phyloP scores from a whole-genome alignment of 2,888 invertebrate species.

The Pammene fasciana region DNA sequence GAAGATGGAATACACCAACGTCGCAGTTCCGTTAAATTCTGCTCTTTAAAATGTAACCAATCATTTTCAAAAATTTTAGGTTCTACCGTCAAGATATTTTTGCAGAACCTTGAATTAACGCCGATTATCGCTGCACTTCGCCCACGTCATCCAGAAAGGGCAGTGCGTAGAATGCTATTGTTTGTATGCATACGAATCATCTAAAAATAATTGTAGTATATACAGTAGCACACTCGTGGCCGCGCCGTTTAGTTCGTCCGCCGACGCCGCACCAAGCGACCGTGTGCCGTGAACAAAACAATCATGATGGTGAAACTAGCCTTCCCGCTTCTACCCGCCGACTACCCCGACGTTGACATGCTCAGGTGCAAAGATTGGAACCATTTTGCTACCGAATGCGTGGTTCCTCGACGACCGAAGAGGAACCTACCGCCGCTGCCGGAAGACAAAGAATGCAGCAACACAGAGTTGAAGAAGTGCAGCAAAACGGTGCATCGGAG shows the following conservation, averaged over 20 bases:
- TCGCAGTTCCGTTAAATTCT: slow-evolving; percentile 1
- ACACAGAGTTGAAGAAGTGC: slow-evolving; percentile 63
- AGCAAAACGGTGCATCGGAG: slow-evolving; percentile 59
- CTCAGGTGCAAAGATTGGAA: slow-evolving; percentile 68
- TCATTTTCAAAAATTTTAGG: no score
- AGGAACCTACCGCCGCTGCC: slow-evolving; percentile 69
- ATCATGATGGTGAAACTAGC: slow-evolving; percentile 69
- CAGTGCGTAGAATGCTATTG: slow-evolving; percentile 40
- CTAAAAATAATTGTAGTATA: slow-evolving; percentile 36
- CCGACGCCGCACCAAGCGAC: slow-evolving; percentile 27
- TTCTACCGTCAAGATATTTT: background rate
- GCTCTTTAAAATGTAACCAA: no score
- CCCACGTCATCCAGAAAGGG: slow-evolving; percentile 29
- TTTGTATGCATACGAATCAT: slow-evolving; percentile 34
- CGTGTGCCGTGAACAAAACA: slow-evolving; percentile 4
- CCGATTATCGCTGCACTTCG: slow-evolving; percentile 13
- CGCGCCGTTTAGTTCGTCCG: slow-evolving; percentile 25
- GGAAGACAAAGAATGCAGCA: slow-evolving; percentile 75
- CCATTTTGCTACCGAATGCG: slow-evolving; percentile 68
- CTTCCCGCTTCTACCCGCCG: slow-evolving; percentile 58
- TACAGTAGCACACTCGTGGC: slow-evolving; percentile 9
- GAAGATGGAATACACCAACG: background rate
- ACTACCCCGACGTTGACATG: slow-evolving; percentile 72
- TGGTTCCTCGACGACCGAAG: slow-evolving; percentile 68
- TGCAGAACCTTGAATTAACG: slow-evolving; percentile 20